Conservation (phyloP, 2,113 vertebrate species). For the Sinocyclocheilus rhinocerous region DNA sequence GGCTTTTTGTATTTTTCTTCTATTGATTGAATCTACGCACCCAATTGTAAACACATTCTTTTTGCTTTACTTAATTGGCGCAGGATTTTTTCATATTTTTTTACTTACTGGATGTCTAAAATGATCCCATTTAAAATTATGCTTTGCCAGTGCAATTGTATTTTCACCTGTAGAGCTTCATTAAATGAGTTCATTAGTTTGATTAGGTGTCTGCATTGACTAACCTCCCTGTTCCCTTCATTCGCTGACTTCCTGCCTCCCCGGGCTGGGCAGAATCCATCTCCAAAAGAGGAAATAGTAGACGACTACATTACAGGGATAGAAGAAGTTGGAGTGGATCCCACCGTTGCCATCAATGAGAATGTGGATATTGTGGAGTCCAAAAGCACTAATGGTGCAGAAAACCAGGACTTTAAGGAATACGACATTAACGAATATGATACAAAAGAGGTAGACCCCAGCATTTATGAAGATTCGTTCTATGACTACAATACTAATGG, state of each 20-base stretch:
- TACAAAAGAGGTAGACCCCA: constrained; percentile 69
- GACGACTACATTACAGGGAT: constrained; percentile 96
- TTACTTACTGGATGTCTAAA: not conserved
- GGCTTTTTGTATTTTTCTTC: too few relatives aligned
- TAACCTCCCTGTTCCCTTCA: not conserved
- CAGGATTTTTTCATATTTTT: too few relatives aligned
- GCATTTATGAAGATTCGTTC: constrained; percentile 77
- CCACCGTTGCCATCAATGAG: constrained; percentile 67
- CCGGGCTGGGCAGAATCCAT: constrained; percentile 63
- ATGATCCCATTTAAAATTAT: not conserved
- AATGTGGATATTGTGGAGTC: constrained; percentile 67
- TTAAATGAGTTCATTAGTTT: not conserved
- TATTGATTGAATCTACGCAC: too few relatives aligned
- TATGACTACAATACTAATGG: constrained; percentile 86
- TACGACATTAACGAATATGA: constrained; percentile 80
- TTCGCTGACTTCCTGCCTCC: not conserved
- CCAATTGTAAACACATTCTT: too few relatives aligned
- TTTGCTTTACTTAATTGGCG: too few relatives aligned
- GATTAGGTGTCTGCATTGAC: not conserved
- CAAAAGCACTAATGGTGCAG: constrained; percentile 67
- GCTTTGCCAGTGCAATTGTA: not conserved
- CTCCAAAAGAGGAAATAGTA: constrained; percentile 85
- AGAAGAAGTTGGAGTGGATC: constrained; percentile 85
- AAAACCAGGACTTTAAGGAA: constrained; percentile 85
- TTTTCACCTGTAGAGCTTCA: not conserved